Evolutionary conservation across 2,888 invertebrate species (phyloP).

Genomic region (Drosophila yooni): DNA sequence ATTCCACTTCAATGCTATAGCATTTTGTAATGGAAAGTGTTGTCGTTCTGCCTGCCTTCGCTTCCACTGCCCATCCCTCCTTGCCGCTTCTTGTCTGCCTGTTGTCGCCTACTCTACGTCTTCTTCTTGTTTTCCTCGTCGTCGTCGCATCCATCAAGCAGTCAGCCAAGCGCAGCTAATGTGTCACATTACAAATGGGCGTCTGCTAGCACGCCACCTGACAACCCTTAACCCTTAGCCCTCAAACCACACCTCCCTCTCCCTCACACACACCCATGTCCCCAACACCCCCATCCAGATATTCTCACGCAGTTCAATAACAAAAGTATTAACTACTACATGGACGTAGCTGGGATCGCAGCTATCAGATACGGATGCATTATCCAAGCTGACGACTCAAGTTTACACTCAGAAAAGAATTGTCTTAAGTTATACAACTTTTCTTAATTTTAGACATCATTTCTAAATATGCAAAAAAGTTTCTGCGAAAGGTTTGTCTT

Average conservation of each 20-base stretch:
- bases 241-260: neutral
- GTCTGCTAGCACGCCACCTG: constrained; percentile 39
- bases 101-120: constrained; percentile 26
- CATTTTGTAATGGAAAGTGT: constrained; percentile 81
- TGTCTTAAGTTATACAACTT: neutral
- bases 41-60: constrained; percentile 24
- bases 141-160: constrained; percentile 62
- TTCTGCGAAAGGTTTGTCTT: neutral
- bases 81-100: constrained; percentile 3
- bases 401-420: neutral
- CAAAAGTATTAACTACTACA: constrained; percentile 66
- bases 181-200: constrained; percentile 76
- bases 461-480: neutral
- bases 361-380: neutral
- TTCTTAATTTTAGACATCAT: neutral
- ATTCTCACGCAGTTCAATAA: constrained; percentile 61
- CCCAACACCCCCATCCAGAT: neutral
- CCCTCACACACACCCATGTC: neutral
- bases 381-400: neutral
- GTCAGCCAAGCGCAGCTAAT: constrained; percentile 72
- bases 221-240: constrained; percentile 10
- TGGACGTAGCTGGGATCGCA: neutral
- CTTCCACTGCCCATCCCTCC: neutral
- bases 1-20: constrained; percentile 77
- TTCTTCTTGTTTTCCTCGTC: constrained; percentile 12